phyloP scores from a whole-genome alignment of 1,140 invertebrate genomes.

The Pomacea maculata region DNA sequence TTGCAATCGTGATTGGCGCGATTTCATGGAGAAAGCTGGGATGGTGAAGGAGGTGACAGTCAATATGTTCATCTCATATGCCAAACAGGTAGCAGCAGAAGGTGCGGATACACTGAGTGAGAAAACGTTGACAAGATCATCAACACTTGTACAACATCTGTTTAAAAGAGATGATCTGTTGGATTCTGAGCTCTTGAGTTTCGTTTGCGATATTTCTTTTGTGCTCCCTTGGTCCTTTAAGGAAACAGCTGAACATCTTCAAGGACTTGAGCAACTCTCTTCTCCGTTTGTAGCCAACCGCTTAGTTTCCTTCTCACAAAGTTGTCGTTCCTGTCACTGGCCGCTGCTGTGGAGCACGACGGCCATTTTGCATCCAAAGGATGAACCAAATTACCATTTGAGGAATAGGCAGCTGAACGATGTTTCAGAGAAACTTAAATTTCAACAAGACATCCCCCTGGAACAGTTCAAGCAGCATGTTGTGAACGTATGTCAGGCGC shows the following conservation, averaged over 20 bases:
- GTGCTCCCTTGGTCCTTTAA: conserved; percentile 18
- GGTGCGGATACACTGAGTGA: not conserved
- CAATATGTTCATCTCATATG: conserved; percentile 4
- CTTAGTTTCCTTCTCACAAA: conserved; percentile 29
- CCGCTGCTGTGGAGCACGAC: conserved; percentile 35
- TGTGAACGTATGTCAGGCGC: conserved; percentile 21
- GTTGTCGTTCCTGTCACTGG: not conserved
- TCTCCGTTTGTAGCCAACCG: not conserved
- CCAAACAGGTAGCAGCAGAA: not conserved
- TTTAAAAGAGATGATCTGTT: not conserved
- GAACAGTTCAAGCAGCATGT: conserved; percentile 29
- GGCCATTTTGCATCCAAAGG: not conserved
- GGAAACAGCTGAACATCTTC: not conserved
- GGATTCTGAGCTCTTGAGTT: not conserved
- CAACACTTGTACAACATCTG: conserved; percentile 3
- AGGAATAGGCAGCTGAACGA: not conserved
- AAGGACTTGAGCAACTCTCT: conserved; percentile 1
- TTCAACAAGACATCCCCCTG: conserved; percentile 12
- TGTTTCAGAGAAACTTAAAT: not conserved
- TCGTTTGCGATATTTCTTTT: conserved; percentile 30
- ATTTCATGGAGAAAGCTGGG: conserved; percentile 3
- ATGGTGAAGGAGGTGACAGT: conserved; percentile 1
- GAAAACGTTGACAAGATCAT: not conserved
- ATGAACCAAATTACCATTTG: conserved; percentile 3
- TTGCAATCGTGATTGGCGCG: not conserved